Evolutionary conservation across 2,888 invertebrate genomes (phyloP), one percentile per base, ranked within the genome.

Genomic region (Hypena proboscidalis): DNA sequence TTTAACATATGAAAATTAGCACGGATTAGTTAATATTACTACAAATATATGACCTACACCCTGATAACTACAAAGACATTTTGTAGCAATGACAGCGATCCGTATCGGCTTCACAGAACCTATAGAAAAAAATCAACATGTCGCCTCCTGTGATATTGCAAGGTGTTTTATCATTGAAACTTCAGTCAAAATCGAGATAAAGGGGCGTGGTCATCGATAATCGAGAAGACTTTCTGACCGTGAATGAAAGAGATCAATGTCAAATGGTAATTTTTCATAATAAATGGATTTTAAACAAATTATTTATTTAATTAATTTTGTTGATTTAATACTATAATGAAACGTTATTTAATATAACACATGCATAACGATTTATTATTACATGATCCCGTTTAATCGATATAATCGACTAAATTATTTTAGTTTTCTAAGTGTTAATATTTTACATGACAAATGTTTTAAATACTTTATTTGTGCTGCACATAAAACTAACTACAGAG

Each of bases 21-120:
- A 87, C 89, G 81, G 81, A 80, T 83, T 80, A 83, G 77, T 80
- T 80, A 80, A 67, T 80, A 81, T 69, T 77, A 81, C 84, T 86
- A 87, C 82, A 83, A 89, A 83, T 87, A 83, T 67, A 85, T 89
- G 90, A 89, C 89, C 90, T 90, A 90, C 90, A 90, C 90, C 89
- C 88, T 88, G 89, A 86, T 90, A 89, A 72, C 89, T 90, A 90
- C 87, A 90, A 90, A 90, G 89, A 89, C 89, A 90, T 90, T 89
- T 90, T 88, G 85, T 85, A 84, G 83, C 79, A 87, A 85, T 90
- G 90, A 90, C 90, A 90, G 90, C 86, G 78, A 86, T 84, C 85
- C 85, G 83, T 88, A 90, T 90, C 90, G 90, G 90, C 90, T 90
- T 86, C 90, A 87, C 86, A 86, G 87, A 87, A 89, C 88, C 85